Evolutionary conservation across 2,888 invertebrate species (phyloP).

Genomic region (Melikaiella ostensackeni): DNA sequence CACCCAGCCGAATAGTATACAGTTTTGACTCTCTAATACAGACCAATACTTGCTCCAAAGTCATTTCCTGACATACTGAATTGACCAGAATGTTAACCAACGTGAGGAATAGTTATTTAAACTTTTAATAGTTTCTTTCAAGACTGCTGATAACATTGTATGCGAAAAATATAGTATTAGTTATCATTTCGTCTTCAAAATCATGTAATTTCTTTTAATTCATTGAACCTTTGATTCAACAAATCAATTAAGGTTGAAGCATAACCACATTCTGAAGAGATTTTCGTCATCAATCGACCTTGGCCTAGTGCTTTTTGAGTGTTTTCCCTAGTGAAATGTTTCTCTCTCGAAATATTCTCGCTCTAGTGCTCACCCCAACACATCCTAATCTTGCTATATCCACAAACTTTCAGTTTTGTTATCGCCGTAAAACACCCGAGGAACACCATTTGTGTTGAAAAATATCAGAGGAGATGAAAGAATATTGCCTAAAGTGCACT

Average conservation of each 20-base stretch:
- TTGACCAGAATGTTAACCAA: background rate
- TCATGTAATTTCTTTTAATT: background rate
- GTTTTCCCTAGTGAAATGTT: background rate
- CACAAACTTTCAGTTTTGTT: background rate
- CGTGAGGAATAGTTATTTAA: background rate
- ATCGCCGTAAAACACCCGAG: background rate
- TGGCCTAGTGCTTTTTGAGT: slow-evolving; percentile 29
- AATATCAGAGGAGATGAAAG: background rate
- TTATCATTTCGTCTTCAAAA: background rate
- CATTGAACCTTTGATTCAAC: background rate
- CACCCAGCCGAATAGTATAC: background rate
- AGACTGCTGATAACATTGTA: too few species aligned
- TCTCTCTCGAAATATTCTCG: background rate
- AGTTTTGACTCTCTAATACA: background rate
- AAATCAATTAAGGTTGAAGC: slow-evolving; percentile 11
- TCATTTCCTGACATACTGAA: background rate
- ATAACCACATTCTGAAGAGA: background rate
- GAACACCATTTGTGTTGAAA: background rate
- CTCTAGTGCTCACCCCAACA: slow-evolving; percentile 27
- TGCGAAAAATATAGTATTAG: too few species aligned
- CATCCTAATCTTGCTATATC: slow-evolving; percentile 20
- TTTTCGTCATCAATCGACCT: slow-evolving; percentile 8
- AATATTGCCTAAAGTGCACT: background rate
- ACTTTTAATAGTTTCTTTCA: background rate
- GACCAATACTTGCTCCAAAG: background rate